A percentile compares a stretch with the other conserved stretches of the same genome.
phyloP scores from a whole-genome alignment of 2,113 vertebrate genomes.

The Hippocampus barbouri region DNA sequence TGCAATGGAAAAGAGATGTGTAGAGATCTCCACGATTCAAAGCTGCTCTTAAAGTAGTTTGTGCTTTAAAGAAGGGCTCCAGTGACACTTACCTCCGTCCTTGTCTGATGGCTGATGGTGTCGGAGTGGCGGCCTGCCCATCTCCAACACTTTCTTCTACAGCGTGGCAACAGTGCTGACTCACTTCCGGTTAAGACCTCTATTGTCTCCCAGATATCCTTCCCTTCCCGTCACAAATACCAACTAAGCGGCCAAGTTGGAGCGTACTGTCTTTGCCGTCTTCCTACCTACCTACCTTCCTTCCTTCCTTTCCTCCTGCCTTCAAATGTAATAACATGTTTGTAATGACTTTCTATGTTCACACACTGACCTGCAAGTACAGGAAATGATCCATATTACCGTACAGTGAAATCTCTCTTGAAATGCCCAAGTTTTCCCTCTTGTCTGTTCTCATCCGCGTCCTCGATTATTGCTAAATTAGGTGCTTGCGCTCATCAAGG shows the following conservation, averaged over 20 bases:
- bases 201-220: conserved; percentile 22
- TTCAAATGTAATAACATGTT: neutral
- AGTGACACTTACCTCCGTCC: conserved; percentile 29
- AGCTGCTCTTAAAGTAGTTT: neutral
- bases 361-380: neutral
- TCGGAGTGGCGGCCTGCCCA: neutral
- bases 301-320: conserved; percentile 7
- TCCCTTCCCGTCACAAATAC: conserved; percentile 7
- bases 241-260: conserved; percentile 1
- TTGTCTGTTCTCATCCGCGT: too few relatives aligned
- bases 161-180: conserved; percentile 8
- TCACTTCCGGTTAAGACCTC: conserved; percentile 30
- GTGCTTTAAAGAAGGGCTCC: neutral
- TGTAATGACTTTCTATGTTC: conserved; percentile 2
- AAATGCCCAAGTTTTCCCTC: neutral
- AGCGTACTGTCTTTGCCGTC: conserved; percentile 8
- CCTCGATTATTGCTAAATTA: too few relatives aligned
- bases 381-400: neutral
- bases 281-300: neutral
- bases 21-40: neutral
- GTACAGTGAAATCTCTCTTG: neutral
- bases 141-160: neutral
- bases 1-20: neutral
- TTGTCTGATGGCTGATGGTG: conserved; percentile 8
- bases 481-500: too few relatives aligned